Conservation (phyloP, 1,140 invertebrate species). For the Nylanderia fulva region DNA sequence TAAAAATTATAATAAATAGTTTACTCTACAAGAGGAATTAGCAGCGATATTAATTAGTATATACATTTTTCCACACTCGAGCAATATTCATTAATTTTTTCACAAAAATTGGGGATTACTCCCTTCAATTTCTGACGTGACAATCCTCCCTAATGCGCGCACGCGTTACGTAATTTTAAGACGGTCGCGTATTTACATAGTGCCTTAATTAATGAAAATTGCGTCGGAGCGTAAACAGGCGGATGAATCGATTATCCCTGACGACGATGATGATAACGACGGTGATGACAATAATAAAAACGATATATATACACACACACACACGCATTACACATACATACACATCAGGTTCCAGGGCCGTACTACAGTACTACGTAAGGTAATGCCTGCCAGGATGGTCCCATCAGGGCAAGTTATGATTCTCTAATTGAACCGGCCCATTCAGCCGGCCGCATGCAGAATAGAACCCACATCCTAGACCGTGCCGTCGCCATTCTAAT, state of each 20-base stretch:
- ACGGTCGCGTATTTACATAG: conserved; percentile 53
- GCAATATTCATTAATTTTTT: background rate
- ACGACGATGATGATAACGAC: conserved; percentile 30
- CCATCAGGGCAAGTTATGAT: conserved; percentile 84
- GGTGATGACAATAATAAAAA: conserved; percentile 69
- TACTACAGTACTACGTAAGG: conserved; percentile 67
- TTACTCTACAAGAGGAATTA: background rate
- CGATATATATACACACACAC: too few relatives aligned
- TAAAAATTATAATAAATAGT: background rate
- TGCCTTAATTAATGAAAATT: conserved; percentile 72
- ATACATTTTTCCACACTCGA: background rate
- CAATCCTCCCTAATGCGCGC: conserved; percentile 2
- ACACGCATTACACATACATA: too few relatives aligned
- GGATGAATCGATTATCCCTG: conserved; percentile 64
- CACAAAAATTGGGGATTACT: background rate
- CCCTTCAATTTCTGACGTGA: background rate
- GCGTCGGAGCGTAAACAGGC: conserved; percentile 56
- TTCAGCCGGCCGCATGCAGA: conserved; percentile 82
- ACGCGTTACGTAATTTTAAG: conserved; percentile 66
- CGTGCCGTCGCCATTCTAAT: conserved; percentile 81
- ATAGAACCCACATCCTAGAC: conserved; percentile 83
- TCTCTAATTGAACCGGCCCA: conserved; percentile 84
- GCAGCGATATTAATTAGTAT: background rate
- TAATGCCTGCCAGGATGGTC: conserved; percentile 78
- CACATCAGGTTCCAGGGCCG: conserved; percentile 63